Evolutionary conservation across 1,140 invertebrate species (phyloP), one percentile per base, ranked within the genome.

Genomic region (Chironomus tepperi): DNA sequence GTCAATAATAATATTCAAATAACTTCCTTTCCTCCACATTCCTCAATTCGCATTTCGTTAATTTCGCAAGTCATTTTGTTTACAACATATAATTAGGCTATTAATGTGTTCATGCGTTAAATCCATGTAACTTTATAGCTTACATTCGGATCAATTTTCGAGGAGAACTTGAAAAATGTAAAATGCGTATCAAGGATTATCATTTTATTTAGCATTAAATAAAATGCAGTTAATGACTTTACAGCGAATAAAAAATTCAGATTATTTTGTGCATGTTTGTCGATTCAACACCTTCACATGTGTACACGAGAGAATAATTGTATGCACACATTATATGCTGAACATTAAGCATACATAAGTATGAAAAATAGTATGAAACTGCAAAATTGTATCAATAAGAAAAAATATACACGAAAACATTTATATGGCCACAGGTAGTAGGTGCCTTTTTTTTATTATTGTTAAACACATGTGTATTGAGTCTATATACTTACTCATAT

Each of bases 121-220:
- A 34, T 34, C 24, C 24, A 34, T 34, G 24, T 34, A 34, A 34
- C 24, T 34, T 34, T 34, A 34, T 57, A n/a, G 43, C 47, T 12
- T 57, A 57, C 10, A 57, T 57, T 57, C 5, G 47, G 5, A n/a
- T 57, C 47, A n/a, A 57, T 12, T n/a, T 57, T 57, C 47, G 47
- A 57, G 47, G 47, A 57, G 47, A 57, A 57, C 47, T n/a, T 57
- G 47, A 57, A 57, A n/a, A 34, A 34, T 34, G 5, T 34, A 34
- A 34, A 57, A 57, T 57, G 47, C 47, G 47, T 57, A 57, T 57
- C 47, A 57, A 57, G 47, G 47, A 57, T 57, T 57, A 57, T 57
- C n/a, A n/a, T n/a, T 57, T 34, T 5, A 34, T 34, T n/a, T 2
- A 34, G 24, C 24, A 34, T 34, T 34, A 34, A 34, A 34, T n/a